Evolutionary conservation across 1,140 invertebrate species (phyloP), one percentile per base, ranked within the genome.

Genomic region (Asbolus verrucosus): DNA sequence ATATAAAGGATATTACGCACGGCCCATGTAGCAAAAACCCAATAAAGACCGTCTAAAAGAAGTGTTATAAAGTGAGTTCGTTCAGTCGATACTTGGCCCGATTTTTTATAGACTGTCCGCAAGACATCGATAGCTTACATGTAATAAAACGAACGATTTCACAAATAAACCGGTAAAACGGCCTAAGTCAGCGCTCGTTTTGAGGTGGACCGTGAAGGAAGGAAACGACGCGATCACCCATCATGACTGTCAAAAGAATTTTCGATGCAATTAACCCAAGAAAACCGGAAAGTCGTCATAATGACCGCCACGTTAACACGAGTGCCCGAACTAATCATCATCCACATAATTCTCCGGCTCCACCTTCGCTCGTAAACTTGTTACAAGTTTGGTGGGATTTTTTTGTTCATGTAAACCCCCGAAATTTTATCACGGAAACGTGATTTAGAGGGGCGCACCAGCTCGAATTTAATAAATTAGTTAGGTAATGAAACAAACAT

Each of bases 41-140:
- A 62, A 62, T 62, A 62, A 62, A 62, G 59, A 60, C 36, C 13
- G 59, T 62, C 30, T 62, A 14, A 38, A 62, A 62, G 59, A 62
- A 62, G 59, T 54, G 46, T 54, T 54, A 54, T 54, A 62, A 62
- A 39, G 59, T 19, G 59, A 62, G 59, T 62, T 62, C 59, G 14
- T 62, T 62, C 30, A 21, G 18, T 36, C 31, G 59, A 62, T 62
- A 18, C 18, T 62, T 36, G 11, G 18, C 59, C n/a, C 15, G 59
- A 62, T 62, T 62, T 62, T 62, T 62, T 62, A 62, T 62, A 18
- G 59, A 62, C 59, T 36, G 59, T 62, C 59, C 59, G 59, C 59
- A 62, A 62, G 36, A 62, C 59, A 36, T 62, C 59, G 59, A 62
- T 62, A 31, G 36, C 46, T 54, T 54, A 54, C 46, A 62, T 39